phyloP scores from a whole-genome alignment of 2,888 invertebrate genomes.

The Clitarchus hookeri region DNA sequence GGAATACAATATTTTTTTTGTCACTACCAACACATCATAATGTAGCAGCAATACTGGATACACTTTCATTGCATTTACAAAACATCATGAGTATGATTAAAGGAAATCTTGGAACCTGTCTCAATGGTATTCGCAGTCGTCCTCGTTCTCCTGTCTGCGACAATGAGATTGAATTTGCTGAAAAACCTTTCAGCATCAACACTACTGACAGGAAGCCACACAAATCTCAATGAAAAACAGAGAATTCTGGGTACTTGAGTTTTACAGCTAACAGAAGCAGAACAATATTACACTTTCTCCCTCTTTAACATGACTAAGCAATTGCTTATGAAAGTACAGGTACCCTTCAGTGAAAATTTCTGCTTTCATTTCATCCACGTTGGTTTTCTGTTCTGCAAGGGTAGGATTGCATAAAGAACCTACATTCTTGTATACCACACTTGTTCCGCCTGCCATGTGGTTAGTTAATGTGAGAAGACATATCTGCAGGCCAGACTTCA shows the following conservation, averaged over 20 bases:
- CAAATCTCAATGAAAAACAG: background rate
- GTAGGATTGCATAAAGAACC: background rate
- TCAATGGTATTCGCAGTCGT: background rate
- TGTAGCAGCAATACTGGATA: no score
- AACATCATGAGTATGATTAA: background rate
- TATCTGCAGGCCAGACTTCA: background rate
- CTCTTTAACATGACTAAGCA: no score
- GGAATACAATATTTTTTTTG: background rate
- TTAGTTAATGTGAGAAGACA: background rate
- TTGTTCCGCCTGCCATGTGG: background rate
- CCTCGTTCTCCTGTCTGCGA: background rate
- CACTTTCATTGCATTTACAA: background rate
- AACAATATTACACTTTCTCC: background rate
- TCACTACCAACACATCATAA: background rate
- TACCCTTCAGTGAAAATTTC: background rate
- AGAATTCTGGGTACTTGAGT: background rate
- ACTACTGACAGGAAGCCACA: background rate
- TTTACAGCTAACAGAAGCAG: background rate
- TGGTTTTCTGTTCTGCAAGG: background rate
- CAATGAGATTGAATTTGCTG: background rate
- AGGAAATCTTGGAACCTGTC: background rate
- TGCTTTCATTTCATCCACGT: background rate
- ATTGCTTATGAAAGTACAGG: no score
- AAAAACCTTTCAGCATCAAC: background rate
- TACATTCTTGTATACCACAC: background rate